phyloP scores from a whole-genome alignment of 2,888 invertebrate genomes.

The Eudasyphora cyanicolor region DNA sequence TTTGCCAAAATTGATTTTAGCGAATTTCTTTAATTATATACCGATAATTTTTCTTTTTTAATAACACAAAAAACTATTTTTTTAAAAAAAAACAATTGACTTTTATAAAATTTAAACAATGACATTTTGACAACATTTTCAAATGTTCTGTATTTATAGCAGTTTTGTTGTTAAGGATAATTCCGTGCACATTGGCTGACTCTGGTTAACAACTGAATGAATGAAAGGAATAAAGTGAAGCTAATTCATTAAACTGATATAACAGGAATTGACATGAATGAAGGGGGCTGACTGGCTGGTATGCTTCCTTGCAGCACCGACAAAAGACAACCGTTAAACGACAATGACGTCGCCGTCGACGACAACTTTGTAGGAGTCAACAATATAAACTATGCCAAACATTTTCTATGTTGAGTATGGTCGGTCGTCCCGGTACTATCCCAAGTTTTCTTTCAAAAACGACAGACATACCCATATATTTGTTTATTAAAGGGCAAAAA shows the following conservation, averaged over 20 bases:
- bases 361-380: background rate
- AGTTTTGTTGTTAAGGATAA: background rate
- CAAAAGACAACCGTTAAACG: conserved; percentile 14
- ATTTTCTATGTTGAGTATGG: conserved; percentile 74
- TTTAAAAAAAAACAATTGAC: background rate
- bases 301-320: background rate
- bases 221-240: background rate
- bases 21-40: background rate
- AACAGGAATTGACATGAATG: conserved; percentile 33
- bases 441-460: background rate
- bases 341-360: background rate
- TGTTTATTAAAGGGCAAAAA: conserved; percentile 37
- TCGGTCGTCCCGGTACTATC: conserved; percentile 33
- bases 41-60: background rate
- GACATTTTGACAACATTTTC: conserved; percentile 1
- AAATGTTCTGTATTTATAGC: background rate
- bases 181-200: background rate
- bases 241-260: conserved; percentile 38
- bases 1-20: background rate
- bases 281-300: too few relatives aligned
- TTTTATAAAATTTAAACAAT: background rate
- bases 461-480: background rate
- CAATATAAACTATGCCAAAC: conserved; percentile 69
- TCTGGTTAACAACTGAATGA: conserved; percentile 3
- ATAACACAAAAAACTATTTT: too few relatives aligned